Base-by-base conservation (phyloP, 2,113 vertebrate species). In the Nothocercus nigrocapillus region DNA sequence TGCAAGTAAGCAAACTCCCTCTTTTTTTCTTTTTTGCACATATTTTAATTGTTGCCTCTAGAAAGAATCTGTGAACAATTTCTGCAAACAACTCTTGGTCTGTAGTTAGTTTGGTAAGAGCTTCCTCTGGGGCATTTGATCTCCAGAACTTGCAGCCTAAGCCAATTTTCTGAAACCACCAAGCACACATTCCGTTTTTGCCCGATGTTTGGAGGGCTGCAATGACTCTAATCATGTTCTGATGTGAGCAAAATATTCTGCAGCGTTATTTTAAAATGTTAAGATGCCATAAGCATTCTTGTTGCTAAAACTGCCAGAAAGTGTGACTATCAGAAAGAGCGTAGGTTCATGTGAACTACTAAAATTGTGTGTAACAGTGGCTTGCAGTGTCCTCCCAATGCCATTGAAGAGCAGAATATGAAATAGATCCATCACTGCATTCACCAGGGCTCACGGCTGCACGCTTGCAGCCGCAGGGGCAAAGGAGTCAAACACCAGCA, bases 391-490 rank as follows among this genome's bases (percentile, higher is more conserved):
- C 89, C 56, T 61, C 80, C 63, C 84, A 69, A 3, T 9, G 70
- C 5, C 81, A 89, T 4, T 62, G 82, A 59, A 85, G 40, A 92
- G 30, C 54, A 73, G 67, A 88, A 62, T 70, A 92, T 49, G 79
- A 95, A 95, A 89, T 53, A 92, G 76, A 89, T 88, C 18, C 20
- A 78, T 89, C 70, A 56, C 0, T 88, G 84, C 56, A 59, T 72
- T 73, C 4, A 4, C 85, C 20, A 27, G 81, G 64, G 36, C 64
- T 7, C 76, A 40, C 73, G 69, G 73, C 94, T 94, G 36, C 85
- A 8, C 66, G 79, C 47, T 15, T 56, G 78, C 75, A 93, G 82
- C 87, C 91, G 74, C 74, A 38, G 90, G 89, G 92, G 85, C 92
- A 79, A 36, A 69, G 72, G 67, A 96, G 76, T 87, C 74, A 89